Conservation (phyloP, 2,797 vertebrate species). For the Centropyge bicolor region DNA sequence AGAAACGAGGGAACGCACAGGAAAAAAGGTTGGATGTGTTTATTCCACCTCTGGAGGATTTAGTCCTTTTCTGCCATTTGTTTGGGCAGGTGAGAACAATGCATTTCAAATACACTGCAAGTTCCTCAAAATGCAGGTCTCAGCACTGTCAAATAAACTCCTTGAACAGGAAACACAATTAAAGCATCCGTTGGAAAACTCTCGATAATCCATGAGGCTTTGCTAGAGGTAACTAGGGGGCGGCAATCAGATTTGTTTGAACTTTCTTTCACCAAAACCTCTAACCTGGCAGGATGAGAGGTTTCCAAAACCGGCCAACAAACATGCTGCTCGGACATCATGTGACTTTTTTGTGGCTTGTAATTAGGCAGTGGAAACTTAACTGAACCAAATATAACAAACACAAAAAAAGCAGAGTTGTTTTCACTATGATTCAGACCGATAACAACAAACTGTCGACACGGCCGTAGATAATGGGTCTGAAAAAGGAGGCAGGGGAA, state of each 20-base stretch:
- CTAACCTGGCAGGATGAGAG: neutral
- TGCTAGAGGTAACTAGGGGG: neutral
- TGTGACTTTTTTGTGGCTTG: neutral
- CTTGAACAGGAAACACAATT: constrained; percentile 13
- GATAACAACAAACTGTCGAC: constrained; percentile 18
- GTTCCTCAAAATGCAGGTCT: constrained; percentile 22
- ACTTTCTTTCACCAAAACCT: neutral
- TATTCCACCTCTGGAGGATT: constrained; percentile 34
- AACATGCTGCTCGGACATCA: neutral
- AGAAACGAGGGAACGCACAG: constrained; percentile 5
- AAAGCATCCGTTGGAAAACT: neutral
- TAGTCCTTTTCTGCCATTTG: constrained; percentile 40
- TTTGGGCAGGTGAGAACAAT: constrained; percentile 24
- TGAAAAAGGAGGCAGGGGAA: constrained; percentile 48
- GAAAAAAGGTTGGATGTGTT: constrained; percentile 26
- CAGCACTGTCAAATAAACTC: constrained; percentile 24
- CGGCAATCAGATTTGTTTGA: neutral
- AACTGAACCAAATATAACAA: constrained; percentile 13
- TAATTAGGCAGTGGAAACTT: neutral
- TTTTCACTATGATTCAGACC: neutral
- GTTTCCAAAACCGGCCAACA: constrained; percentile 7
- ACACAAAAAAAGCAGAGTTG: neutral
- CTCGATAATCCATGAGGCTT: neutral
- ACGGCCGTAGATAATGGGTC: constrained; percentile 25
- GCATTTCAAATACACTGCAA: constrained; percentile 24